Conservation (phyloP, 2,113 vertebrate species). For the Pardalotus punctatus region DNA sequence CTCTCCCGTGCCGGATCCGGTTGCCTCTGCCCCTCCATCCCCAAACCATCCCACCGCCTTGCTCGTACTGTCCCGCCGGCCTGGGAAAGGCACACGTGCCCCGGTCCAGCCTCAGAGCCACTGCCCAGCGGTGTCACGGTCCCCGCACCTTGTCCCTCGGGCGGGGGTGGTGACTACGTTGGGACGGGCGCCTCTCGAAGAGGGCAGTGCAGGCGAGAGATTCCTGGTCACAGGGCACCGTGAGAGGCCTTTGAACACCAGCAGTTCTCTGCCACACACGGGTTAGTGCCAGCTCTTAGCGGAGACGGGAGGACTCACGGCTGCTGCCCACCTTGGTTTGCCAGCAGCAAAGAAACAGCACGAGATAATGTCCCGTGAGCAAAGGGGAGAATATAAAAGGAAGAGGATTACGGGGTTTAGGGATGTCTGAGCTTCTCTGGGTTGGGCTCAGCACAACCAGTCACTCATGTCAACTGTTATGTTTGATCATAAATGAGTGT, state of each 20-base stretch:
- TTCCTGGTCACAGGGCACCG: neutral
- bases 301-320: neutral
- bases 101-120: fast-evolving
- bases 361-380: neutral
- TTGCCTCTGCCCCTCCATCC: neutral
- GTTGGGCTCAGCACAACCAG: neutral
- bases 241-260: neutral
- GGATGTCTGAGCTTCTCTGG: neutral
- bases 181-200: neutral
- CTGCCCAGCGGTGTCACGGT: neutral
- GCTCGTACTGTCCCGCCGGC: neutral
- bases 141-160: neutral
- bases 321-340: neutral
- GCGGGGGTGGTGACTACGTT: neutral
- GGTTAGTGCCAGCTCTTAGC: neutral
- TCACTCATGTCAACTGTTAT: neutral
- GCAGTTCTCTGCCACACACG: fast-evolving
- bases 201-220: neutral
- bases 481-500: fast-evolving
- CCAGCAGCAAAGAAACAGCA: neutral
- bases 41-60: neutral
- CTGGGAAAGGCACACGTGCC: neutral
- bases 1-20: neutral
- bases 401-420: neutral
- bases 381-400: neutral